Percentiles rank a stretch among this genome's conserved stretches.
phyloP scores from a whole-genome alignment of 2,113 vertebrate genomes.

The Bambusicola thoracicus region DNA sequence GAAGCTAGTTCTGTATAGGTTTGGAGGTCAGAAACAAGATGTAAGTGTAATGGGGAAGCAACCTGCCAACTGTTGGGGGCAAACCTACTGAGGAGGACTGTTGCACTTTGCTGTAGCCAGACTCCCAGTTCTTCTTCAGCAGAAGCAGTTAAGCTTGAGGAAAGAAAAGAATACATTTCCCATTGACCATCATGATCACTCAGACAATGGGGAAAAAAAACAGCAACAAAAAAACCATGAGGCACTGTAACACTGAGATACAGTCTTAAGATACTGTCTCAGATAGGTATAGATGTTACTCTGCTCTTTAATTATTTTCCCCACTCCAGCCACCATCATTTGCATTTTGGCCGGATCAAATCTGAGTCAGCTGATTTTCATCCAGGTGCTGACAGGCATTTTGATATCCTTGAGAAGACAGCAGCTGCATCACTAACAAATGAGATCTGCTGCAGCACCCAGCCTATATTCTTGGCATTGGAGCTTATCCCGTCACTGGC shows the following conservation, averaged over 20 bases:
- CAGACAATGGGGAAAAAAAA: not conserved
- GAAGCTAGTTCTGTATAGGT: not conserved
- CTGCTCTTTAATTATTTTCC: not conserved
- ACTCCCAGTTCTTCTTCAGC: not conserved
- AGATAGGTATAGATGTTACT: not conserved
- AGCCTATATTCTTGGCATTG: slow-evolving; percentile 19
- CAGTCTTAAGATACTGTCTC: not conserved
- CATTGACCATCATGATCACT: not conserved
- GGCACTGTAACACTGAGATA: not conserved
- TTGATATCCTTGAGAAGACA: slow-evolving; percentile 51
- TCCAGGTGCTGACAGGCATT: slow-evolving; percentile 68
- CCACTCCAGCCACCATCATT: not conserved
- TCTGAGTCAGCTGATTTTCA: slow-evolving; percentile 61
- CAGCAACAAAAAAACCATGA: not conserved
- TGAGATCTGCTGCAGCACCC: slow-evolving; percentile 35
- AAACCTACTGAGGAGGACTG: not conserved
- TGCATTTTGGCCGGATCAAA: slow-evolving; percentile 22
- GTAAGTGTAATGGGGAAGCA: not conserved
- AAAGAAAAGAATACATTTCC: not conserved
- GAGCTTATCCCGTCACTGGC: not conserved
- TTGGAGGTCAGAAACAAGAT: not conserved
- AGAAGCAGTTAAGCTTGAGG: not conserved
- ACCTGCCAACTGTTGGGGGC: not conserved
- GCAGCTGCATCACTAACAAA: slow-evolving; percentile 35
- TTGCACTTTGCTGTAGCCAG: not conserved